Conservation (phyloP, 2,797 vertebrate species). For the Cichlasoma orientale region DNA sequence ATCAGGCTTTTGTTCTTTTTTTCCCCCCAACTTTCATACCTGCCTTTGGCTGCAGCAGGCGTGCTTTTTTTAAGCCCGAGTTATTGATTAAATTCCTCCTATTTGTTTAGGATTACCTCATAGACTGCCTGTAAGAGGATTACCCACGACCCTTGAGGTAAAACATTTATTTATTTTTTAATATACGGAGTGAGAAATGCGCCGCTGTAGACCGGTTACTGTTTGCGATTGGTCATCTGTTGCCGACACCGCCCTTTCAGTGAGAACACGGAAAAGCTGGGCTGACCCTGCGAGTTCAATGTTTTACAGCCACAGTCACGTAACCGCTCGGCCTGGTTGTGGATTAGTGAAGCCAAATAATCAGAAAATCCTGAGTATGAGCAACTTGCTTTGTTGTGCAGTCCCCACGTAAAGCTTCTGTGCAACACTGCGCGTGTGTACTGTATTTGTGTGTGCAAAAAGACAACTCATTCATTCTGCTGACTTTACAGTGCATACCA, state of each 20-base stretch:
- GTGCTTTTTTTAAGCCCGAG: background rate
- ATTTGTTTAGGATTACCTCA: background rate
- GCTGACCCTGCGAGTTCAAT: background rate
- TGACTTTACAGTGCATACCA: background rate
- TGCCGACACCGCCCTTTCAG: background rate
- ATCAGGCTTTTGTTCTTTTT: too few relatives aligned
- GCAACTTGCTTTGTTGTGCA: background rate
- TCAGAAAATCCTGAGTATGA: background rate
- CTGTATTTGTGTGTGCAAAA: background rate
- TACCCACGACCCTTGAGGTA: background rate
- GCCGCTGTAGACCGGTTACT: background rate
- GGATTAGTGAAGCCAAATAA: background rate
- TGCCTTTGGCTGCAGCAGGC: background rate
- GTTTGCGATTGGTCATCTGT: background rate
- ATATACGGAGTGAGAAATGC: background rate
- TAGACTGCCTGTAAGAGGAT: background rate
- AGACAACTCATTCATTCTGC: constrained; percentile 2
- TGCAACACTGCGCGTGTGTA: background rate
- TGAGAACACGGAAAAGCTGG: background rate
- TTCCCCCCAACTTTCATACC: too few relatives aligned
- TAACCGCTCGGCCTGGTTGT: background rate
- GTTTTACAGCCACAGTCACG: background rate
- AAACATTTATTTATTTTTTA: background rate
- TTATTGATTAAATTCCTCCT: background rate
- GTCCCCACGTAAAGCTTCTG: background rate